Evolutionary conservation across 2,888 invertebrate genomes (phyloP), one percentile per base, ranked within the genome.

Genomic region (Agriopis aurantiaria): DNA sequence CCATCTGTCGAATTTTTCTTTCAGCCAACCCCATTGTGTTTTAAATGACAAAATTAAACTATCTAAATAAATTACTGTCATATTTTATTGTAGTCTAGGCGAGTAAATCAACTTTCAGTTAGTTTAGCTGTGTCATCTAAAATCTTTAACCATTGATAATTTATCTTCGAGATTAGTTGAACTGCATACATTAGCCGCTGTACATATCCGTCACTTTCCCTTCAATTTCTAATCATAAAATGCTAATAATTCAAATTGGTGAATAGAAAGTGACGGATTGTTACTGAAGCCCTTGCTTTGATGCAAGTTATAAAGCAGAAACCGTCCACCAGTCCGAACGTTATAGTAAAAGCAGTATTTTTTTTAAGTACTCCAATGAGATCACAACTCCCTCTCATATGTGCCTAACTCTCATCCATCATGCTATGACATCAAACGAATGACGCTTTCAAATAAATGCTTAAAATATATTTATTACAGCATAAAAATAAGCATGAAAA

Each of bases 351-450:
- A 49, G 56, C 33, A 43, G 11, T 60, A n/a, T n/a, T n/a, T n/a
- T n/a, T n/a, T n/a, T n/a, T n/a, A n/a, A 43, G 9, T 62, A 52
- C 43, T 45, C 86, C 88, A 87, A 88, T 87, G 90, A 88, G 87
- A 86, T 81, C 75, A 72, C 76, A 71, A 77, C 69, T 79, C 75
- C 74, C 74, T 69, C 72, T 60, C 71, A 63, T 33, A 33, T 77
- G 68, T 73, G 41, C 65, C 68, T 73, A 73, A 72, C 66, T 59
- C 17, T 65, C 68, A 69, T 69, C 45, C 46, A 57, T 70, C 65
- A 70, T 70, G 66, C 65, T 57, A 64, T 73, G 33, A 33, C 33
- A 33, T 33, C 33, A 65, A 48, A 78, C 79, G 86, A 87, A 88
- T 87, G 88, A 85, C 78, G 88, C 88, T 88, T 87, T 57, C 65